Conservation (phyloP, 2,888 invertebrate genomes). For the Carpatolechia fugitivella region DNA sequence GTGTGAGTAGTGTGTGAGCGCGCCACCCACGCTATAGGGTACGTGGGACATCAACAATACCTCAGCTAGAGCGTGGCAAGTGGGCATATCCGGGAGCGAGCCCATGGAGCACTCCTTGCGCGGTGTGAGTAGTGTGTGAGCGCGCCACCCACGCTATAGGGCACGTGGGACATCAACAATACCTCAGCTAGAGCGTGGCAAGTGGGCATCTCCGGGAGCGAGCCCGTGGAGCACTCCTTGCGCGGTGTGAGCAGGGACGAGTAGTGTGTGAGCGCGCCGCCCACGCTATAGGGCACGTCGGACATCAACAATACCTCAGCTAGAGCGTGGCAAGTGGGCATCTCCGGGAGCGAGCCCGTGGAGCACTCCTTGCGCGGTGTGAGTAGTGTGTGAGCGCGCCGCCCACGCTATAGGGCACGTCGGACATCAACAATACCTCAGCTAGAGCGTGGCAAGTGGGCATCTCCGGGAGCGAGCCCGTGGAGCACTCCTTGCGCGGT, state of each 20-base stretch:
- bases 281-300: no score
- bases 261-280: background rate
- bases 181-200: background rate
- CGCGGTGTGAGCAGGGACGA: background rate
- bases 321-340: slow-evolving; percentile 60
- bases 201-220: background rate
- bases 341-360: slow-evolving; percentile 27
- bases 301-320: no score
- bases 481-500: no score
- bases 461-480: slow-evolving; percentile 35
- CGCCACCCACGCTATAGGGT: no score
- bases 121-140: slow-evolving; percentile 40
- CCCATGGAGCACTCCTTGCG: slow-evolving; percentile 38
- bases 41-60: slow-evolving; percentile 44
- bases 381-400: no score
- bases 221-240: background rate
- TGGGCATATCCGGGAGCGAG: slow-evolving; percentile 46
- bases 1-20: slow-evolving; percentile 35
- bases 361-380: no score
- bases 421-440: slow-evolving; percentile 51
- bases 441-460: slow-evolving; percentile 61
- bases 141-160: no score
- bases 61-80: slow-evolving; percentile 64
- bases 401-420: no score
- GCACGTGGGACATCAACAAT: background rate